Evolutionary conservation across 1,140 invertebrate genomes (phyloP).

Genomic region (Pomacea maculata): DNA sequence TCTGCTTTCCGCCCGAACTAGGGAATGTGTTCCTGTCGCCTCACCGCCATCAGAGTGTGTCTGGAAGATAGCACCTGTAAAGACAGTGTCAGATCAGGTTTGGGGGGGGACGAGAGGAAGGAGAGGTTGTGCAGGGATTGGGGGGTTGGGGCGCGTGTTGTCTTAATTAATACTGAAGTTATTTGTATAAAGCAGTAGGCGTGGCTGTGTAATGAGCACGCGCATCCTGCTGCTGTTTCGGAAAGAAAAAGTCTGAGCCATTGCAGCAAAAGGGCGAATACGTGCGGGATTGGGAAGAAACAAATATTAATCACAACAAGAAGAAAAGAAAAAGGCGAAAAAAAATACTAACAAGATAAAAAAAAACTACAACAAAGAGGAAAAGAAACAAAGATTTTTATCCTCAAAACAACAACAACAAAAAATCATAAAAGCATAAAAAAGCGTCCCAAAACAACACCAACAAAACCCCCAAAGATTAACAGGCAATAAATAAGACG

Average conservation of each 20-base stretch:
- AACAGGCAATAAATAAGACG: not conserved
- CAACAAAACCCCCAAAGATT: not conserved
- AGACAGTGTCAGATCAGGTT: no score
- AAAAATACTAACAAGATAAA: not conserved
- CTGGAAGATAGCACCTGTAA: no score
- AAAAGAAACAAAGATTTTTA: not conserved
- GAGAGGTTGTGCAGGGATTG: no score
- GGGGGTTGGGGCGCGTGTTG: no score
- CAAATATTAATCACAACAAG: not conserved
- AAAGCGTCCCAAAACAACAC: no score
- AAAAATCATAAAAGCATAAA: not conserved
- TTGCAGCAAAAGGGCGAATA: not conserved
- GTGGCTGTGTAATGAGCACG: no score
- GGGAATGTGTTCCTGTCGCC: no score
- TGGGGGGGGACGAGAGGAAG: no score
- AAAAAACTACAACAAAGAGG: not conserved
- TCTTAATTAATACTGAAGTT: no score
- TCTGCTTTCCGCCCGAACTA: no score
- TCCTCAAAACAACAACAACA: not conserved
- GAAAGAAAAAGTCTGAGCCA: not conserved
- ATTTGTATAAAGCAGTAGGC: no score
- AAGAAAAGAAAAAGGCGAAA: not conserved
- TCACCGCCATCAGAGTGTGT: no score
- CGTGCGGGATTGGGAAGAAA: not conserved
- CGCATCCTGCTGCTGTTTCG: not conserved